These are phyloP conservation scores for Typhlomys cinereus DNA, from an alignment of 2,113 vertebrate species.

Conservation along the genomic window DNA sequence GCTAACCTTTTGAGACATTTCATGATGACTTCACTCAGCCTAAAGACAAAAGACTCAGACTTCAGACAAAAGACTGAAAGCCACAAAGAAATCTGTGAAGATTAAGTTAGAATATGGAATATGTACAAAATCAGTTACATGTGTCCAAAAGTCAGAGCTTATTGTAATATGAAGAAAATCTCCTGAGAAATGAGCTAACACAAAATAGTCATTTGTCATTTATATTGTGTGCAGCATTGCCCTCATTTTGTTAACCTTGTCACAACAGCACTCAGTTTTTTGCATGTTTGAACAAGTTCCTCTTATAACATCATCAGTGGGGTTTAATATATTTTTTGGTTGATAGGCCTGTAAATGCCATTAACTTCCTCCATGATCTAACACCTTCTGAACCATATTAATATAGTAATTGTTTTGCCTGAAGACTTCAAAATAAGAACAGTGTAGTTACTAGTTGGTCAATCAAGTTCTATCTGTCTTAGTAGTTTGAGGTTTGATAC, in stretches of 20 bases:
- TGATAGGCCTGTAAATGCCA: background rate
- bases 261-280: background rate
- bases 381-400: background rate
- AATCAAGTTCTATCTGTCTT: background rate
- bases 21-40: background rate
- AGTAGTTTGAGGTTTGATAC: background rate
- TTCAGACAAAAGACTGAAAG: background rate
- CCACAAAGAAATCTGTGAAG: background rate
- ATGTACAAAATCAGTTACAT: background rate
- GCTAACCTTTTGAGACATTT: background rate
- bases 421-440: background rate
- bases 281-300: background rate
- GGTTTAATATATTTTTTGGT: background rate
- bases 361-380: background rate
- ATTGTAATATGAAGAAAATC: background rate
- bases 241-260: background rate
- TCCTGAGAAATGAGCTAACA: background rate
- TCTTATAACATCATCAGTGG: background rate
- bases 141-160: background rate
- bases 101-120: background rate
- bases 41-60: background rate
- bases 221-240: background rate
- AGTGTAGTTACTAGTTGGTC: background rate
- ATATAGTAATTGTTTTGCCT: background rate
- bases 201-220: too few relatives aligned